Conservation (phyloP, 2,888 invertebrate species). For the Gortyna flavago region DNA sequence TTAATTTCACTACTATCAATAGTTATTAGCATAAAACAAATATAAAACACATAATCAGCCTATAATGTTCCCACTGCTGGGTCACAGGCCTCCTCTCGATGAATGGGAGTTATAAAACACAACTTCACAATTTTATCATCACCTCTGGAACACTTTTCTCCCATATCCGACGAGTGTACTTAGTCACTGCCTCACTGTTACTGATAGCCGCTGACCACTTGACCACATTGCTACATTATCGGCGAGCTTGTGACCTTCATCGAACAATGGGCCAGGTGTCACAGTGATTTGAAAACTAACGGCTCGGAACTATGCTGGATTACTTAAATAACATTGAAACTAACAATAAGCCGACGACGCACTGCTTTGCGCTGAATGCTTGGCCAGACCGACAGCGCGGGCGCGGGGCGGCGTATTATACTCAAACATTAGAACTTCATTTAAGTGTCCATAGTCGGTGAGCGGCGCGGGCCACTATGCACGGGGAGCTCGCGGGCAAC, state of each 20-base stretch:
- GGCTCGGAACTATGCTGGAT: constrained; percentile 36
- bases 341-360: not conserved
- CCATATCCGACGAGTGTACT: constrained; percentile 62
- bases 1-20: not conserved
- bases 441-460: no score
- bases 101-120: not conserved
- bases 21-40: no score
- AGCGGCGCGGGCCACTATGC: no score
- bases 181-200: constrained; percentile 9
- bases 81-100: not conserved
- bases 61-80: not conserved
- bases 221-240: constrained; percentile 48
- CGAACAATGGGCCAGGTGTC: constrained; percentile 50
- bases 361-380: no score
- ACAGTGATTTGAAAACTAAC: constrained; percentile 48
- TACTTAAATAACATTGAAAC: constrained; percentile 1
- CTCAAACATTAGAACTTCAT: no score
- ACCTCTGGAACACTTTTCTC: constrained; percentile 50
- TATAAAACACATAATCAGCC: not conserved
- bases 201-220: constrained; percentile 36
- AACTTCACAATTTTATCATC: constrained; percentile 26
- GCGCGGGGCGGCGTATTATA: no score
- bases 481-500: no score
- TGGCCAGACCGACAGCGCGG: no score
- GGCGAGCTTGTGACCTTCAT: constrained; percentile 39